Conservation (phyloP, 2,797 vertebrate species). For the Alectoris magna region DNA sequence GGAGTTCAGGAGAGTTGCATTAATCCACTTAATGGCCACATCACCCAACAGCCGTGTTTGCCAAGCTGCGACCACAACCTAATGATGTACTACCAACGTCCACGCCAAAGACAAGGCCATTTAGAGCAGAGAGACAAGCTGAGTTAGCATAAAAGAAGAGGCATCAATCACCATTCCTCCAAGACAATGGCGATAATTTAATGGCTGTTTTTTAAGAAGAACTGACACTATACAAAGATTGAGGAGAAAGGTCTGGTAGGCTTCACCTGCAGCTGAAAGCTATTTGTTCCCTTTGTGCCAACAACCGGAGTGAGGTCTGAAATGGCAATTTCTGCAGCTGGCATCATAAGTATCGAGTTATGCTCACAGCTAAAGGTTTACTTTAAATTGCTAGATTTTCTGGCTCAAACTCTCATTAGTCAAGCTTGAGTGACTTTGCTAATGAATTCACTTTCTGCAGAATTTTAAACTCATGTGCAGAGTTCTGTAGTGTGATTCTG, state of each 20-base stretch:
- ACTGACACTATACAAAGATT: constrained; percentile 48
- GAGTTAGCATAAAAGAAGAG: constrained; percentile 63
- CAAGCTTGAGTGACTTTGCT: constrained; percentile 34
- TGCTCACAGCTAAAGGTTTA: neutral
- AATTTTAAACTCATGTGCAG: constrained; percentile 7
- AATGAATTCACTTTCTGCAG: constrained; percentile 32
- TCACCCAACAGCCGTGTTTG: neutral
- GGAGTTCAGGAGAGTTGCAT: neutral
- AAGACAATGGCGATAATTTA: constrained; percentile 74
- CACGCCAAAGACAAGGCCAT: constrained; percentile 37
- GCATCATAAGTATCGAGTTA: constrained; percentile 48
- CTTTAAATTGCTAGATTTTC: constrained; percentile 44
- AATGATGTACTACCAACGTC: constrained; percentile 46
- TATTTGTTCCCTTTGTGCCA: constrained; percentile 69
- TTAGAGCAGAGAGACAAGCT: constrained; percentile 60
- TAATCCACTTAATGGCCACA: rapidly evolving
- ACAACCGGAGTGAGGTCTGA: constrained; percentile 19
- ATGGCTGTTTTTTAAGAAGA: constrained; percentile 70
- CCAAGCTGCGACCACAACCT: neutral
- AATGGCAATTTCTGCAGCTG: constrained; percentile 62
- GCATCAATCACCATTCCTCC: constrained; percentile 66
- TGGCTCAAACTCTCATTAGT: constrained; percentile 18
- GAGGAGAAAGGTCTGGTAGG: constrained; percentile 64
- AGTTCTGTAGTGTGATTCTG: neutral
- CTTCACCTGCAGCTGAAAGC: constrained; percentile 73